Evolutionary conservation across 1,140 invertebrate species (phyloP).

Genomic region (Armadillidium nasatum): DNA sequence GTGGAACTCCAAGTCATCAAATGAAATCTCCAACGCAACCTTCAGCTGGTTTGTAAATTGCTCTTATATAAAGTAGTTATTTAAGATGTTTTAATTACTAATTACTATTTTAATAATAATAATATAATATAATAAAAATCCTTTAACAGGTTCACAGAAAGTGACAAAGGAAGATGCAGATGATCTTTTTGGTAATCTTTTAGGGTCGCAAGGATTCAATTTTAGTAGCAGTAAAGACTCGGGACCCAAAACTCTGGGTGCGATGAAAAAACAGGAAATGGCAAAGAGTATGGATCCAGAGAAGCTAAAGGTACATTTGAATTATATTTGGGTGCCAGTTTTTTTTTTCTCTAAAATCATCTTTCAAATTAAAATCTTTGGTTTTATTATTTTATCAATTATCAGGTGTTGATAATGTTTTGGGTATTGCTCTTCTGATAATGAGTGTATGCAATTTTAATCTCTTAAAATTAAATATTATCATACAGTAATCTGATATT

Average conservation of each 20-base stretch:
- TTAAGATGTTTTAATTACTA: background rate
- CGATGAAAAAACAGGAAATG: constrained; percentile 83
- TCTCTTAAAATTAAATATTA: no score
- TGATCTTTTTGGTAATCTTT: constrained; percentile 70
- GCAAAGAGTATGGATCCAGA: constrained; percentile 86
- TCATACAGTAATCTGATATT: no score
- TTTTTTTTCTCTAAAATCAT: background rate
- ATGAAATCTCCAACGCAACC: background rate
- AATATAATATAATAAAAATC: background rate
- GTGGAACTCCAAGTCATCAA: background rate
- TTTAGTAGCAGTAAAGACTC: constrained; percentile 64
- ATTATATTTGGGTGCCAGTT: constrained; percentile 5
- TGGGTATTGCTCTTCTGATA: no score
- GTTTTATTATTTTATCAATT: background rate
- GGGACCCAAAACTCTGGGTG: constrained; percentile 82
- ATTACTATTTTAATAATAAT: background rate
- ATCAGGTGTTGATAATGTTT: background rate
- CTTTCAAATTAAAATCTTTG: no score
- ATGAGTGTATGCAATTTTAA: no score
- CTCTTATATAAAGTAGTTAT: background rate
- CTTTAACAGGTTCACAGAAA: background rate
- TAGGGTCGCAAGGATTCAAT: constrained; percentile 81
- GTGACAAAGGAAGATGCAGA: background rate
- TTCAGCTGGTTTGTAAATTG: background rate
- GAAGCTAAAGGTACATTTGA: constrained; percentile 67